Conservation (phyloP, 2,113 vertebrate species). For the Hippocampus abdominalis region DNA sequence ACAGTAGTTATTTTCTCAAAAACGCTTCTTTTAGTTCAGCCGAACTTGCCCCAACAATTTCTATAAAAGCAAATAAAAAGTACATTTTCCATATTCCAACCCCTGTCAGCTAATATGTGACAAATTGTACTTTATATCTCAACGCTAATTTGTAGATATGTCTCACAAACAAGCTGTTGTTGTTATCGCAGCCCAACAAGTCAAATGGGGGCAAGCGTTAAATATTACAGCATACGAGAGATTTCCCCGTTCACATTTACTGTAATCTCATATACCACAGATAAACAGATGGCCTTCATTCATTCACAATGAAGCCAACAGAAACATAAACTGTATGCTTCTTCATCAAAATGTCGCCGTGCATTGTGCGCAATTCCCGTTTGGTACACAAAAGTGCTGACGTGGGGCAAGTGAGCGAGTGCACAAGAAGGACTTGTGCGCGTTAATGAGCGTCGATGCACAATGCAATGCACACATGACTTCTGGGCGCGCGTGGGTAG, state of each 20-base stretch:
- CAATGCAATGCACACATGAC: conserved; percentile 40
- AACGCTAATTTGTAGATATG: neutral
- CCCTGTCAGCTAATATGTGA: neutral
- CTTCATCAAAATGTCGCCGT: neutral
- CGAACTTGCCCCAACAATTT: no score
- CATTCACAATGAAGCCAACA: neutral
- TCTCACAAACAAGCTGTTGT: neutral
- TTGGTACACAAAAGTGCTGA: conserved; percentile 1
- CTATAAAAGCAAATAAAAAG: no score
- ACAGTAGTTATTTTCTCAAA: no score
- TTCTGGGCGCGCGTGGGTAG: conserved; percentile 32
- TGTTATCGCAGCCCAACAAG: neutral
- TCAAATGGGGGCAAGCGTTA: neutral
- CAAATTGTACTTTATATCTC: neutral
- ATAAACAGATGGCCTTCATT: neutral
- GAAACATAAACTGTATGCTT: neutral
- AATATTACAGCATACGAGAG: neutral
- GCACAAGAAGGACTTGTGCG: neutral
- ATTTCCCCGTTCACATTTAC: neutral
- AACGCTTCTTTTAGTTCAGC: no score
- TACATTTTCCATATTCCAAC: neutral
- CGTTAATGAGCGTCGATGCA: conserved; percentile 29
- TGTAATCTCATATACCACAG: neutral
- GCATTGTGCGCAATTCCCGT: neutral
- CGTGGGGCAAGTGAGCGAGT: neutral